Base-by-base conservation (phyloP, 2,888 invertebrate species). In the Clistopyga incitator region DNA sequence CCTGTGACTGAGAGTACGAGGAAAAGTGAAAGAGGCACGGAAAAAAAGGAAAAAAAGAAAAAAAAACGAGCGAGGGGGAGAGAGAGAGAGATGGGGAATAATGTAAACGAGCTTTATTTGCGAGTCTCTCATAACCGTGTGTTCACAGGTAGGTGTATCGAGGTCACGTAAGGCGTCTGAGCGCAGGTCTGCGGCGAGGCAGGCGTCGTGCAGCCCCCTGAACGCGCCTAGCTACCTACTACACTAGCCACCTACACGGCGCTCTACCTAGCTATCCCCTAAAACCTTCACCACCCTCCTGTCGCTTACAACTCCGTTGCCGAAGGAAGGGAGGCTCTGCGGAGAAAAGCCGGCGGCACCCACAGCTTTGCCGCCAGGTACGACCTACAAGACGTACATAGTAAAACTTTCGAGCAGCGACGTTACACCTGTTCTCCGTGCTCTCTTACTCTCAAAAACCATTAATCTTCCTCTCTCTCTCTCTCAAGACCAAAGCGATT, bases 111-210 rank as follows among this genome's bases (percentile, higher is more conserved):
- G 29, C 34, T 56, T 71, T 68, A 29, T 29, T 54, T 13, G 34
- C 56, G 56, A 52, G 64, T 29, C 56, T 38, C 13, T 75, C 50
- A 1, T 34, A 59, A 47, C 54, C 54, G 67, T 45, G 80, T 82
- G 82, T 85, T 85, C 76, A 86, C 85, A 83, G 86, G 80, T 86
- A 82, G 85, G 83, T 86, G 86, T 88, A 89, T 89, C 88, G 88
- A 87, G 89, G 88, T 88, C 88, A 88, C 86, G 85, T 78, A 80
- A 84, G 84, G 74, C 83, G 84, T 86, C 86, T 87, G 75, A 85
- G 89, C 89, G 89, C 89, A 89, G 88, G 89, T 85, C 88, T 87
- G 87, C 82, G 80, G 80, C 29, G 74, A 74, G 77, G 71, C 52
- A 61, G 52, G 74, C 82, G 78, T 61, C 78, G 79, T 70, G 52